A percentile compares a stretch with the other conserved stretches of the same genome.
These are phyloP conservation scores for Eubasilissa regina DNA, from an alignment of 1,140 invertebrate genomes.

Conservation along the genomic window DNA sequence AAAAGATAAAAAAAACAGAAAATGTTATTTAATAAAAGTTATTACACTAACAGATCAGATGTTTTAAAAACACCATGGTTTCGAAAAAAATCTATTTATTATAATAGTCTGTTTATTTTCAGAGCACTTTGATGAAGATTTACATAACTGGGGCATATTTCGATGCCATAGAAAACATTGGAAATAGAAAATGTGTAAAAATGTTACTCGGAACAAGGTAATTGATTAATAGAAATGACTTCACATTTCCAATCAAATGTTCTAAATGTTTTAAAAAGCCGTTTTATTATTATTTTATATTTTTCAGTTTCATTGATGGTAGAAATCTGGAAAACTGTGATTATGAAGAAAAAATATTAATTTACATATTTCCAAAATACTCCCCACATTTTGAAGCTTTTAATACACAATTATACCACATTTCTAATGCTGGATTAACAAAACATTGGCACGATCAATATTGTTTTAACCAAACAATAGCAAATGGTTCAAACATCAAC, in stretches of 20 bases:
- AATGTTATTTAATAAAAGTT: no score
- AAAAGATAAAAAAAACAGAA: no score
- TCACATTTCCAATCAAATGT: neutral
- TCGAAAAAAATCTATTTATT: conserved; percentile 2
- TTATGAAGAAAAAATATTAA: neutral
- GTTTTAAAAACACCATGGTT: neutral
- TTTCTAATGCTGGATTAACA: conserved; percentile 1
- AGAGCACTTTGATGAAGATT: neutral
- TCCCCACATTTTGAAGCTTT: conserved; percentile 20
- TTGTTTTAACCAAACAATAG: neutral
- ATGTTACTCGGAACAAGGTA: neutral
- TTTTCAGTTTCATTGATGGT: neutral
- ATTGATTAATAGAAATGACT: neutral
- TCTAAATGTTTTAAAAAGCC: no score
- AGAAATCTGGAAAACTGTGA: neutral
- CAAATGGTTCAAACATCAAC: neutral
- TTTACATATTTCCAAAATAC: conserved; percentile 11
- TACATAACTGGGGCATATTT: neutral
- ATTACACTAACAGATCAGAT: no score
- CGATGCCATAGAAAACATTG: neutral
- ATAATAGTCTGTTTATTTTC: neutral
- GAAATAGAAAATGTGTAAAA: neutral
- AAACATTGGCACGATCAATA: conserved; percentile 8
- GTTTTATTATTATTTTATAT: neutral
- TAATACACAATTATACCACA: neutral